These are phyloP conservation scores for Typhlichthys subterraneus DNA, from an alignment of 2,797 vertebrate species.

Conservation along the genomic window DNA sequence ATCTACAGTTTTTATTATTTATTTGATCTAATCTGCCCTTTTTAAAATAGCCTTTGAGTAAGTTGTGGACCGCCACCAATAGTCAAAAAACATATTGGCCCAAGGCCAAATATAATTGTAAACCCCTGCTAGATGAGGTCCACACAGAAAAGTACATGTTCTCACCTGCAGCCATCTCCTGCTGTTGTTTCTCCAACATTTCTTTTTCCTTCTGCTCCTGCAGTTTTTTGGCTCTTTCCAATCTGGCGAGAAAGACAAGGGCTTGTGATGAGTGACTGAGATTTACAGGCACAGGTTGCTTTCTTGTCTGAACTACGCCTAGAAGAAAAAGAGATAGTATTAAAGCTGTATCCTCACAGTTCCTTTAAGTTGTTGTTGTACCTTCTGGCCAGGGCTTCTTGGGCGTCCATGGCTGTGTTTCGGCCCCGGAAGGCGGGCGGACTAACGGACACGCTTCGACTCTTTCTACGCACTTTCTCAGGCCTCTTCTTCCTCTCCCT, in stretches of 20 bases:
- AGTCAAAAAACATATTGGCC: no score
- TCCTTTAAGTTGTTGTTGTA: conserved; percentile 51
- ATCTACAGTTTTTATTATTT: background rate
- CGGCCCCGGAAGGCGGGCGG: conserved; percentile 90
- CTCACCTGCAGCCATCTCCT: conserved; percentile 89
- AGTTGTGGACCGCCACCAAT: no score
- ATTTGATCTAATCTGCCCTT: no score
- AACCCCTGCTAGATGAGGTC: no score
- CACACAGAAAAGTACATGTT: background rate
- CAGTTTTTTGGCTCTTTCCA: conserved; percentile 97
- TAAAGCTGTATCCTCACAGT: conserved; percentile 11
- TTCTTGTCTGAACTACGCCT: background rate
- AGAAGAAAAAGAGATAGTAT: conserved; percentile 7
- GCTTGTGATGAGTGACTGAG: background rate
- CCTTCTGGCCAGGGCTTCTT: conserved; percentile 96
- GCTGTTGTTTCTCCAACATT: conserved; percentile 91
- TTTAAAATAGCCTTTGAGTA: no score
- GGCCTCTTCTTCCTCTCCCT: conserved; percentile 92
- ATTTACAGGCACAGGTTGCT: background rate
- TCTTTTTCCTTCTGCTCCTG: conserved; percentile 98
- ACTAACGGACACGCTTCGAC: conserved; percentile 85
- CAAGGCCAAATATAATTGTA: background rate
- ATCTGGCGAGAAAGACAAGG: conserved; percentile 67
- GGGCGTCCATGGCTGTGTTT: conserved; percentile 98
- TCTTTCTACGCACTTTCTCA: conserved; percentile 91